phyloP scores from a whole-genome alignment of 1,140 invertebrate species.

The Zaprionus lachaisei region DNA sequence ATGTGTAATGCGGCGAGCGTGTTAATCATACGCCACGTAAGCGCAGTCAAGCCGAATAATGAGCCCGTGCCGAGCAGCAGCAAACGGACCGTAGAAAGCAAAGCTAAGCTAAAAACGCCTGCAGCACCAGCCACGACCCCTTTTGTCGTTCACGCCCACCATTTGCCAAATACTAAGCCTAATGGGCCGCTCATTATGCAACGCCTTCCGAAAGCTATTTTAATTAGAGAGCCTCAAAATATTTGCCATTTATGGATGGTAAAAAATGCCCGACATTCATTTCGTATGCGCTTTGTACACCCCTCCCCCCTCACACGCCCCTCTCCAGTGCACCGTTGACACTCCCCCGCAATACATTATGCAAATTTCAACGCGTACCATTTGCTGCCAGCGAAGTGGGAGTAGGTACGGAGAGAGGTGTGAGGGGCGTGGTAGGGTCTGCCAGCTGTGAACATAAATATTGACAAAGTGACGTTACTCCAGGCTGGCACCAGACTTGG shows the following conservation, averaged over 20 bases:
- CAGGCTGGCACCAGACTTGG: slow-evolving; percentile 7
- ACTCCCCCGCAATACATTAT: slow-evolving; percentile 46
- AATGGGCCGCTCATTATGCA: slow-evolving; percentile 46
- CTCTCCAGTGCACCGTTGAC: too few species aligned
- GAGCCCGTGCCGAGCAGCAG: slow-evolving; percentile 25
- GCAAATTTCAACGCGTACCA: slow-evolving; percentile 56
- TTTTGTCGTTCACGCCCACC: background rate
- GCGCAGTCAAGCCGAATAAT: slow-evolving; percentile 63
- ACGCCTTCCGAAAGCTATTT: slow-evolving; percentile 37
- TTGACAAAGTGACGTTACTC: slow-evolving; percentile 55
- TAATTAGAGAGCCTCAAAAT: slow-evolving; percentile 62
- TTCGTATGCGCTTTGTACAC: slow-evolving; percentile 25
- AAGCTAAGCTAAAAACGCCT: background rate
- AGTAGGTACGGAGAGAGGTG: background rate
- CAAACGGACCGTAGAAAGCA: slow-evolving; percentile 2
- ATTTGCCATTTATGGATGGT: slow-evolving; percentile 23
- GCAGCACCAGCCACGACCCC: background rate
- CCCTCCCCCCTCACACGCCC: background rate
- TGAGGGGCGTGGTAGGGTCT: background rate
- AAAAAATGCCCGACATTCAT: slow-evolving; percentile 30
- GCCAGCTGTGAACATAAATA: slow-evolving; percentile 48
- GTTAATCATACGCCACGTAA: slow-evolving; percentile 69
- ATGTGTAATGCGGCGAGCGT: slow-evolving; percentile 60
- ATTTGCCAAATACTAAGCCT: slow-evolving; percentile 7
- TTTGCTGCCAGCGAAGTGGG: slow-evolving; percentile 11